Conservation (phyloP, 1,140 invertebrate genomes). For the Drosophila chauvacae region DNA sequence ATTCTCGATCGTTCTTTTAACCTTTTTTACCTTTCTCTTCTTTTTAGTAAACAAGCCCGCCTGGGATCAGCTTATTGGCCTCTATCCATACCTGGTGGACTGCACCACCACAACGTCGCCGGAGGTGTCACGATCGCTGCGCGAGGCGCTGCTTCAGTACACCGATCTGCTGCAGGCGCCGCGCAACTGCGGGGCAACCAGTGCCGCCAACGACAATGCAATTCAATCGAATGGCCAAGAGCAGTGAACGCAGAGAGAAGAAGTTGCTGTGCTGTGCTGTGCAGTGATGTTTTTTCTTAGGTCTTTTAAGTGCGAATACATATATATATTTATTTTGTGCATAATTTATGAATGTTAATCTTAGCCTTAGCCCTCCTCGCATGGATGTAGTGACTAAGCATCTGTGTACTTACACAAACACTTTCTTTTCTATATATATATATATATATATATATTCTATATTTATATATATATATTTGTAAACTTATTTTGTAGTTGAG, state of each 20-base stretch:
- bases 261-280: slow-evolving; percentile 13
- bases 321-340: slow-evolving; percentile 71
- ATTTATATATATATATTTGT: slow-evolving; percentile 59
- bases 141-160: slow-evolving; percentile 95
- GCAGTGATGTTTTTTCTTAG: slow-evolving; percentile 54
- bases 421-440: slow-evolving; percentile 20
- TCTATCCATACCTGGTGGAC: slow-evolving; percentile 96
- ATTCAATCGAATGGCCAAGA: slow-evolving; percentile 82
- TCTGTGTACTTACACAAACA: slow-evolving; percentile 44
- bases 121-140: slow-evolving; percentile 92
- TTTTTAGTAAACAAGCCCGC: slow-evolving; percentile 91
- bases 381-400: slow-evolving; percentile 37
- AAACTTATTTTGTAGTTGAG: slow-evolving; percentile 66
- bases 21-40: not conserved
- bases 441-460: slow-evolving; percentile 19
- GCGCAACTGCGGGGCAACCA: slow-evolving; percentile 32
- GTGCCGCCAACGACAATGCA: slow-evolving; percentile 51
- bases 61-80: slow-evolving; percentile 95
- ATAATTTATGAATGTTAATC: slow-evolving; percentile 69
- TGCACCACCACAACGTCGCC: slow-evolving; percentile 91
- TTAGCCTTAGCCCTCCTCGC: slow-evolving; percentile 22
- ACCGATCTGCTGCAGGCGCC: slow-evolving; percentile 93
- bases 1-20: not conserved
- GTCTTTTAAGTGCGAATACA: slow-evolving; percentile 66
- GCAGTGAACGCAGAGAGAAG: slow-evolving; percentile 42